phyloP scores from a whole-genome alignment of 2,113 vertebrate genomes.

The Albula goreensis region DNA sequence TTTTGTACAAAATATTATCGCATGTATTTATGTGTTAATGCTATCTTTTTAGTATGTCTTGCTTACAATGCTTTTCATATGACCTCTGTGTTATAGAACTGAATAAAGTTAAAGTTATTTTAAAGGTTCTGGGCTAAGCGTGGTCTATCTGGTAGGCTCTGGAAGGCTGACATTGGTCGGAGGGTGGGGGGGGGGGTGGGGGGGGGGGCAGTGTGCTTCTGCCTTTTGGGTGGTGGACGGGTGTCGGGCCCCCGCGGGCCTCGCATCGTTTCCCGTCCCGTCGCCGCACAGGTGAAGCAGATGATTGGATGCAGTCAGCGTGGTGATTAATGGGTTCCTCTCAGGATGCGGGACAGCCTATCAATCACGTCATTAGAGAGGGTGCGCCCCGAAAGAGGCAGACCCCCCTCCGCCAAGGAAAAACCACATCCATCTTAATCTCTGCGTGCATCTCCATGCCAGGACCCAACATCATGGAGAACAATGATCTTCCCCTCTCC shows the following conservation, averaged over 20 bases:
- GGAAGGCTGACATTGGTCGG: constrained; percentile 74
- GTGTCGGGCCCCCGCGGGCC: constrained; percentile 79
- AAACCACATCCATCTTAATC: constrained; percentile 99
- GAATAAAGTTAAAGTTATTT: constrained; percentile 43
- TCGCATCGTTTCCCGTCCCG: constrained; percentile 89
- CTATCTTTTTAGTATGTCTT: too few relatives aligned
- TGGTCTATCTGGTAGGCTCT: constrained; percentile 74
- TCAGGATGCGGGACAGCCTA: constrained; percentile 96
- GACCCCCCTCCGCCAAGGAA: constrained; percentile 95
- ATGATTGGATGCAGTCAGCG: constrained; percentile 99
- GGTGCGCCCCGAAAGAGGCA: constrained; percentile 97
- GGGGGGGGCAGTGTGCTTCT: constrained; percentile 50
- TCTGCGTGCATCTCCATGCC: constrained; percentile 85
- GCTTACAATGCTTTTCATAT: too few relatives aligned
- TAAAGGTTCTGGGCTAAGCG: constrained; percentile 63
- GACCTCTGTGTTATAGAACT: too few relatives aligned
- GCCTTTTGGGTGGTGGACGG: constrained; percentile 76
- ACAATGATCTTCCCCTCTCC: constrained; percentile 99
- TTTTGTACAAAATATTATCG: too few relatives aligned
- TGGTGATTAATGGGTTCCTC: constrained; percentile 99
- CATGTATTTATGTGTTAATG: too few relatives aligned
- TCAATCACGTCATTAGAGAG: constrained; percentile 99
- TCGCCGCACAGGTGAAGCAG: constrained; percentile 98
- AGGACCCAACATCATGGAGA: constrained; percentile 98
- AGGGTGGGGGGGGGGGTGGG: too few relatives aligned